phyloP scores from a whole-genome alignment of 92 coral and sea anemone genomes.

The Diadumene lineata region DNA sequence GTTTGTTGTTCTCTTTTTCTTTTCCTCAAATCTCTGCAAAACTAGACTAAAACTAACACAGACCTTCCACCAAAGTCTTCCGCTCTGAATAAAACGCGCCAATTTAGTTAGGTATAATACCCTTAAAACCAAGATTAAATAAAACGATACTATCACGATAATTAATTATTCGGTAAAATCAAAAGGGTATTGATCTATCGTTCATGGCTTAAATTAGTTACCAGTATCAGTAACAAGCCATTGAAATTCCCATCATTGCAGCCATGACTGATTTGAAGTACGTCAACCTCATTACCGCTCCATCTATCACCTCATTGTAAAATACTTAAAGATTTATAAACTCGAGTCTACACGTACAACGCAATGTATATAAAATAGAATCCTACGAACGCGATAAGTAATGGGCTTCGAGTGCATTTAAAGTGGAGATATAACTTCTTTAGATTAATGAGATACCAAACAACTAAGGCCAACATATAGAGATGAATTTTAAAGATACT shows the following conservation, averaged over 20 bases:
- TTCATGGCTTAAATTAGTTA: not conserved
- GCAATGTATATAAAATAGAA: not conserved
- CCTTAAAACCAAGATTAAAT: not conserved
- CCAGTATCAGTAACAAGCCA: not conserved
- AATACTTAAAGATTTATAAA: slow-evolving; percentile 12
- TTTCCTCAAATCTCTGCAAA: no score
- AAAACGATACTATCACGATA: not conserved
- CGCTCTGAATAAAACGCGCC: not conserved
- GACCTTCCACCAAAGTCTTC: no score
- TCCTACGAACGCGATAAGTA: slow-evolving; percentile 1
- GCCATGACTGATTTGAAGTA: slow-evolving; percentile 3
- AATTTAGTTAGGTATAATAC: not conserved
- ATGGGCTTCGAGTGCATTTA: not conserved
- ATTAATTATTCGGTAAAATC: not conserved
- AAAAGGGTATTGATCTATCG: not conserved
- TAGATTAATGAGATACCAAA: slow-evolving; percentile 4
- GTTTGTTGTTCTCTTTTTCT: no score
- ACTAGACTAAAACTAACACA: no score
- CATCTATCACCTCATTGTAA: slow-evolving; percentile 15
- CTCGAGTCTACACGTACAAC: slow-evolving; percentile 6
- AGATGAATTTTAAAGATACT: slow-evolving; percentile 22
- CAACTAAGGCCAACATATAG: slow-evolving; percentile 1
- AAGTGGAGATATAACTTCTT: slow-evolving; percentile 13
- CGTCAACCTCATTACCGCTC: not conserved
- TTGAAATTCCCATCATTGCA: not conserved